Evolutionary conservation across 2,888 invertebrate species (phyloP), one percentile per base, ranked within the genome.

Genomic region (Toxonevra muliebris): DNA sequence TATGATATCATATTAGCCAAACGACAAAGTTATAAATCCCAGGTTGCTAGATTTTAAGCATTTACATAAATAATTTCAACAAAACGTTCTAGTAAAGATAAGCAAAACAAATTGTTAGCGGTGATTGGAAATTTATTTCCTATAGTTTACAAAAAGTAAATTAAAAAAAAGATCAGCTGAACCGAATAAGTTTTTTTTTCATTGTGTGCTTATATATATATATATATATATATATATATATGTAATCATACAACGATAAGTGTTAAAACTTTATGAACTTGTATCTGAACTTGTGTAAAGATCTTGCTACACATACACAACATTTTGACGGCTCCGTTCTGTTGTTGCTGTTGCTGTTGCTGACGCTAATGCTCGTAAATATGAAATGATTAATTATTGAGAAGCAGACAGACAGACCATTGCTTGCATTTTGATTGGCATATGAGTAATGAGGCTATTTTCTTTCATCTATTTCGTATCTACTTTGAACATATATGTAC

Each of bases 381-480:
- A 30, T 7, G 30, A 30, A 30, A 30, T 30, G 30, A 30, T 30
- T 30, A 30, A 30, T 30, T 30, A 30, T 30, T 30, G 30, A 30
- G 57, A n/a, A 40, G 57, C 15, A 15, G 50, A 50, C 45, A 13
- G n/a, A 30, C 15, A 61, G 48, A 61, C 30, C 43, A 48, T 30
- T 48, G 61, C 50, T 19, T 61, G 61, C 50, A 48, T 48, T 61
- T 45, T 61, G 61, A 61, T 61, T 61, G 30, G 61, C 61, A 61
- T 61, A 48, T 61, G 61, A 61, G 61, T 61, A 61, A 61, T 61
- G 61, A 61, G 50, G 30, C 45, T 48, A 30, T 61, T 50, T 50
- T 61, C 45, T 61, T 43, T 61, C 61, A 48, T 15, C 61, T 48
- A 61, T 61, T 45, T 61, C 58, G 58, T 42, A 19, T 42, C 58